Base-by-base conservation (phyloP, 2,888 invertebrate species). In the Nomada fabriciana region DNA sequence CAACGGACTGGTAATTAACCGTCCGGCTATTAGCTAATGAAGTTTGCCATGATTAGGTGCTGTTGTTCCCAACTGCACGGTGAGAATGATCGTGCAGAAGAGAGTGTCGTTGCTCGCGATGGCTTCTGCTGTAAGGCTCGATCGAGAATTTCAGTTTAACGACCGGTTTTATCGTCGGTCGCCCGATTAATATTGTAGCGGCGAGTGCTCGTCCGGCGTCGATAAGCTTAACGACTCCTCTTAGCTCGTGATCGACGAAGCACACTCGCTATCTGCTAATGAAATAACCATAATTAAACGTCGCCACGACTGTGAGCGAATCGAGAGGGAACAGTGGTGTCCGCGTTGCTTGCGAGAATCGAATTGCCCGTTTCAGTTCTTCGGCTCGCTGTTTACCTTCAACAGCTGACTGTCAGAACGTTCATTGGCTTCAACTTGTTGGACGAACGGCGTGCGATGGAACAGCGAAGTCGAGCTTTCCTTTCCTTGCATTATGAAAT, bases 231-330 rank as follows among this genome's bases (percentile, higher is more conserved):
- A 78, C 60, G 80, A 65, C 36, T 63, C 36, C 52, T 50, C 29
- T 57, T 55, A 42, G 36, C 67, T 42, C 10, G 52, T 29, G 60
- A 80, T 80, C 67, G 53, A 18, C 29, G n/a, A 4, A 23, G 10
- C 29, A 36, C 36, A 36, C 20, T 29, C 43, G 68, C 36, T 77
- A 64, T 80, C 69, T 9, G 20, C 18, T 70, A 73, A 74, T 59
- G 55, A 53, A 79, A 65, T 43, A 52, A 60, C 50, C 80, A 68
- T 80, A 69, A 73, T 81, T 80, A 68, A 74, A 52, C 47, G 15
- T 53, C 59, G 43, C 64, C 73, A 25, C 61, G 71, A 3, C 60
- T 55, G 53, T 57, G 67, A 67, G 23, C 67, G 65, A 73, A n/a
- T 23, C 10, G n/a, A 42, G n/a, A 50, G 2, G 29, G 18, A 73